Base-by-base conservation (phyloP, 1,140 invertebrate genomes). In the Drosophila pectinifera region DNA sequence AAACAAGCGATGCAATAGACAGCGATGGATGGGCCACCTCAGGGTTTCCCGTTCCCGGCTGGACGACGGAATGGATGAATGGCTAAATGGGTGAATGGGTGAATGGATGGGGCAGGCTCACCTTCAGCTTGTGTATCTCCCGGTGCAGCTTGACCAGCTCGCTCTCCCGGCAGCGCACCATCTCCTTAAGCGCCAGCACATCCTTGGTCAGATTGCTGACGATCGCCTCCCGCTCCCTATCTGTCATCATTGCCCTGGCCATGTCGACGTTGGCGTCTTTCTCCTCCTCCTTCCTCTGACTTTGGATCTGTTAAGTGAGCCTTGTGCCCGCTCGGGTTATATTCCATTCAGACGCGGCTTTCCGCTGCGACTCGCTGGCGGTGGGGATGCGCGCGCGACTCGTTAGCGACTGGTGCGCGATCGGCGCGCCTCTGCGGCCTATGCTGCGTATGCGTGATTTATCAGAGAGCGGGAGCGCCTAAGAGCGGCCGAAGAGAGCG, bases 91-190 rank as follows among this genome's bases (percentile, higher is more conserved):
- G n/a, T n/a, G 49, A 51, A 34, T 51, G 48, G 28, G 7, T 13
- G n/a, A 14, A 18, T 20, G 28, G 11, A 13, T 49, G 26, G 16
- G 10, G 48, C 5, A 20, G 20, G 18, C 48, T 83, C 51, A 94
- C 94, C 93, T 94, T 94, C 7, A 95, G 84, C 78, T 95, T 95
- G 81, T 95, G 94, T 39, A 94, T 93, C 84, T 95, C 94, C 14
- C 94, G 92, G 84, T 94, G 93, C n/a, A 94, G 81, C 72, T 93
- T 92, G 31, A 82, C 54, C 48, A 91, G 53, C 38, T 91, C 89
- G 11, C 59, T 70, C 24, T 91, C 89, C 16, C 81, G 63, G 41
- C 70, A 67, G 20, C 69, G 58, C 61, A 91, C 69, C 55, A 78
- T 51, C 18, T 91, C 90, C 70, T 79, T 80, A 4, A 91, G 65